Percentiles rank a stretch among this genome's conserved stretches.
These are phyloP conservation scores for Heliconius eleuchia DNA, from an alignment of 1,140 invertebrate genomes.

Conservation along the genomic window DNA sequence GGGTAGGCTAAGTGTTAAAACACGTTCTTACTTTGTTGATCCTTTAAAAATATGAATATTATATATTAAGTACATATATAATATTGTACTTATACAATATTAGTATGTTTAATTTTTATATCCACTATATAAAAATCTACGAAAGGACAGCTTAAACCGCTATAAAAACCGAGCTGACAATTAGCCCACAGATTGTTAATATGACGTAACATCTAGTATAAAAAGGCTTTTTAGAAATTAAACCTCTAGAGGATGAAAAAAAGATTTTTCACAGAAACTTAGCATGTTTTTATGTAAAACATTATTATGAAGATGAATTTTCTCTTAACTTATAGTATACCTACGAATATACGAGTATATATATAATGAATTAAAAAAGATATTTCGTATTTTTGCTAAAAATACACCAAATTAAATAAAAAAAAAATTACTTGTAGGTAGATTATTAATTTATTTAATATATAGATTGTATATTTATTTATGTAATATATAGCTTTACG, in stretches of 20 bases:
- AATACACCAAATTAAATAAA: background rate
- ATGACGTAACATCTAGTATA: background rate
- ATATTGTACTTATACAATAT: no score
- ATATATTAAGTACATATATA: no score
- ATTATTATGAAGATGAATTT: background rate
- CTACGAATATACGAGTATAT: background rate
- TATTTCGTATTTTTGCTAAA: background rate
- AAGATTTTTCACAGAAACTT: background rate
- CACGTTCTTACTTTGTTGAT: no score
- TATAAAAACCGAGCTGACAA: background rate
- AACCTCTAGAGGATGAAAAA: background rate
- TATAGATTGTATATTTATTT: no score
- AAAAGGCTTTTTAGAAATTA: slow-evolving; percentile 5
- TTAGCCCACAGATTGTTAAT: background rate
- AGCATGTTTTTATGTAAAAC: background rate
- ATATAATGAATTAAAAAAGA: background rate
- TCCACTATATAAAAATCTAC: background rate
- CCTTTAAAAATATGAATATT: no score
- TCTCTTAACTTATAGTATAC: background rate
- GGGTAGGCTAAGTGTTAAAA: no score
- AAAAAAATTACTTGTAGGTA: background rate
- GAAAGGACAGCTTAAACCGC: background rate
- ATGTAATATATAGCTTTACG: no score
- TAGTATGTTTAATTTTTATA: background rate
- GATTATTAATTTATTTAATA: no score